Evolutionary conservation across 2,888 invertebrate species (phyloP).

Genomic region (Nephrotoma flavescens): DNA sequence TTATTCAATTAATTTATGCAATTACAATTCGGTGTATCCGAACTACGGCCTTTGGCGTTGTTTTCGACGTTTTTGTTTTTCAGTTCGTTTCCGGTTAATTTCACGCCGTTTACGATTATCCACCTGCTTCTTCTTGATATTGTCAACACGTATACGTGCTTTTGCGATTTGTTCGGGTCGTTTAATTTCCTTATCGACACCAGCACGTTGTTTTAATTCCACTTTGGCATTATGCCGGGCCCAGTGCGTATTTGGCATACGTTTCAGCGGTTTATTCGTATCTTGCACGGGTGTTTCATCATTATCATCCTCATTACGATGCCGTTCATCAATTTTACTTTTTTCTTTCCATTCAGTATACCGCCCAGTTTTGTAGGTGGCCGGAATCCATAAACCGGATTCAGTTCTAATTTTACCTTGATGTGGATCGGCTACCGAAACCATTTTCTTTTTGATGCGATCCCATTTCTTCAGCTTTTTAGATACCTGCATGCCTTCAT

Average conservation of each 20-base stretch:
- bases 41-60: conserved; percentile 18
- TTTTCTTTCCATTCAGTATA: conserved; percentile 78
- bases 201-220: conserved; percentile 39
- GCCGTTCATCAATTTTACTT: conserved; percentile 33
- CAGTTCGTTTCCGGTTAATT: not conserved
- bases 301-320: conserved; percentile 24
- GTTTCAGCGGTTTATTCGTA: conserved; percentile 13
- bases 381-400: conserved; percentile 87
- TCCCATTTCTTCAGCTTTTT: conserved; percentile 73
- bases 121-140: conserved; percentile 47
- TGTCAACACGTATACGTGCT: conserved; percentile 39
- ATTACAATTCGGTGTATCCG: not conserved
- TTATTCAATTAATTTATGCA: not conserved
- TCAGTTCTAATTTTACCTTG: conserved; percentile 82
- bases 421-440: conserved; percentile 40
- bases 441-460: conserved; percentile 90
- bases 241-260: conserved; percentile 47
- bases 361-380: conserved; percentile 82
- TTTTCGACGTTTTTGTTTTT: conserved; percentile 18
- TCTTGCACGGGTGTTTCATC: conserved; percentile 19
- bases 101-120: conserved; percentile 18
- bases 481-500: conserved; percentile 46
- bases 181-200: conserved; percentile 44
- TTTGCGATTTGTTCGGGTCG: conserved; percentile 67
- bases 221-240: conserved; percentile 63